Base-by-base conservation (phyloP, 2,113 vertebrate genomes). In the Saguinus imperator region DNA sequence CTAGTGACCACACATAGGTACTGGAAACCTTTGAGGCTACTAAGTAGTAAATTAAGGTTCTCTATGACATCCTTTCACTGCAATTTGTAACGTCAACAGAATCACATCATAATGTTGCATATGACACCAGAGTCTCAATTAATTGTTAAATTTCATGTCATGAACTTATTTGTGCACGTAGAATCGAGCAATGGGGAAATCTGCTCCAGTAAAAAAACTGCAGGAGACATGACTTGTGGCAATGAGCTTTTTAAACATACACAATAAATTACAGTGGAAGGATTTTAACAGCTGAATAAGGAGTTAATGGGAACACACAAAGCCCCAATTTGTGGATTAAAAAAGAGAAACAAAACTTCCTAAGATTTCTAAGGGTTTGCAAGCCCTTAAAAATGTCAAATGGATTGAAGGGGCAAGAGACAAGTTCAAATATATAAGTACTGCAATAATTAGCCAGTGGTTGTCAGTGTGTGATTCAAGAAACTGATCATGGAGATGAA, bases 201-300 rank as follows among this genome's bases (percentile, higher is more conserved):
- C 73, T 92, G 37, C n/a, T 86, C 73, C 55, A 96, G 52, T 89
- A 94, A 83, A 68, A 94, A 93, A 95, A 94, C 35, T 95, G 11
- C 29, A 94, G 89, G 66, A 45, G 45, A 79, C 4, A 57, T 64
- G 35, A 85, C 57, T 96, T 97, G 95, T 87, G 66, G 32, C 75
- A 68, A 70, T 90, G 58, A 82, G 37, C 32, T 43, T 93, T 94
- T 57, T 77, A 90, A 27, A 92, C 37, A 85, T 27, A 82, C 37
- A 94, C 25, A 70, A 14, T 79, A 91, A 85, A 73, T 86, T 87
- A 82, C 1, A 87, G 21, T 83, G 5, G 35, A 89, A 93, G 17
- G 85, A 88, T 68, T 95, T 91, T 96, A 61, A 94, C 6, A 79
- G 57, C n/a, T 87, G 66, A 94, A 58, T 79, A 87, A 83, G 43